Evolutionary conservation across 2,113 vertebrate genomes (phyloP), one percentile per base, ranked within the genome.

Genomic region (Myotis brandtii): DNA sequence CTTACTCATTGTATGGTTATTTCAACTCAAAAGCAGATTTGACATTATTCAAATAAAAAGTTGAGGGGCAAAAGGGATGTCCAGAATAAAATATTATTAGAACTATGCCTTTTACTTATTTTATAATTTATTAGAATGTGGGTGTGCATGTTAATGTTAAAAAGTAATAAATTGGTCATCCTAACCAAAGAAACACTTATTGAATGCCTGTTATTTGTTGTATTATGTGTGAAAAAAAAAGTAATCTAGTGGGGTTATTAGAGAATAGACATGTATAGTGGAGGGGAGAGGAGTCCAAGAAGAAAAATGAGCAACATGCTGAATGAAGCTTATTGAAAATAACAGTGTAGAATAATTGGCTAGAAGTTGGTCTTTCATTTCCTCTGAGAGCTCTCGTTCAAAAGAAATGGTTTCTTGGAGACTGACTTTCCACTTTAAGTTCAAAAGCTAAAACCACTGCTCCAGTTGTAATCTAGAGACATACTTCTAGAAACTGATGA

Each of bases 391-490:
- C 30, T 84, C 50, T 90, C 50, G n/a, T 72, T 56, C 34, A 86
- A 96, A 87, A 92, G 52, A 91, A 91, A 46, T 59, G 8, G 27
- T 56, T 91, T 93, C 70, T 59, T 83, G 20, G 75, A 92, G 11
- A 85, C 64, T 73, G 9, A 69, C 32, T 43, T 37, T 75, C 25
- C 54, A 40, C 75, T 87, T 89, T 88, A 86, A 59, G 14, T 81
- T 93, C 77, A n/a, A 88, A 85, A 87, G 48, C 81, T 72, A 81
- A 93, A 92, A 70, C 66, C 18, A 50, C 3, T 77, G 32, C 32
- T 89, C 27, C 37, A 75, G 2, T 87, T 94, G 91, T 77, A 69
- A 16, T 75, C 46, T 75, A 70, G 43, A 95, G 25, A 86, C 75
- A 6, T 56, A 67, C 52, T 72, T 90, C n/a, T 89, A 86, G 77